Evolutionary conservation across 1,140 invertebrate species (phyloP).

Genomic region (Aleiodes sp.): DNA sequence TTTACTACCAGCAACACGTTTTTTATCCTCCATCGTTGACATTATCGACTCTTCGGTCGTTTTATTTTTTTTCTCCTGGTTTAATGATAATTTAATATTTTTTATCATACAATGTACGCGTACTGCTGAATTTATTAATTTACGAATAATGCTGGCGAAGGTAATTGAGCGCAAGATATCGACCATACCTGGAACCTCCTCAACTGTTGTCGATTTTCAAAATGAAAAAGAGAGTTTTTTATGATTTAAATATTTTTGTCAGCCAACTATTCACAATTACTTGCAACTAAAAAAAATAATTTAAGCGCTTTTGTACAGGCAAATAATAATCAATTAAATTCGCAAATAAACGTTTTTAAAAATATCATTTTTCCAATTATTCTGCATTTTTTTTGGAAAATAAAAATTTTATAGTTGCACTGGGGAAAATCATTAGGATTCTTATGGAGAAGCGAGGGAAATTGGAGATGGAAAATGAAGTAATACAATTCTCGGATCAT

Average conservation of each 20-base stretch:
- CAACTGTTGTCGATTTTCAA: slow-evolving; percentile 22
- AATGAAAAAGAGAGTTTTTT: neutral
- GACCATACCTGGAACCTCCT: slow-evolving; percentile 35
- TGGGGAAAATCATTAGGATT: too few species aligned
- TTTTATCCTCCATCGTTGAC: slow-evolving; percentile 76
- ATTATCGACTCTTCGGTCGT: slow-evolving; percentile 40
- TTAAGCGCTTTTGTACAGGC: too few species aligned
- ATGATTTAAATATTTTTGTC: too few species aligned
- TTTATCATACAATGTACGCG: slow-evolving; percentile 21
- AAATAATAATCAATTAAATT: too few species aligned
- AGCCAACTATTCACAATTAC: neutral
- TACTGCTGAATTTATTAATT: slow-evolving; percentile 27
- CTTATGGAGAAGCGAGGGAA: too few species aligned
- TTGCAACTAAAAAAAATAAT: neutral
- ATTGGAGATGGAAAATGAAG: neutral
- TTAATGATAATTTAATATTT: slow-evolving; percentile 22
- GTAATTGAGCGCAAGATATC: slow-evolving; percentile 30
- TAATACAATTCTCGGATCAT: neutral
- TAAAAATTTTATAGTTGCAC: neutral
- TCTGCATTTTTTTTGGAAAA: neutral
- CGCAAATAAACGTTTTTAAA: too few species aligned
- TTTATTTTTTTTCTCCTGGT: slow-evolving; percentile 23
- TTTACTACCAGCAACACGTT: slow-evolving; percentile 77
- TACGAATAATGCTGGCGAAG: slow-evolving; percentile 28
- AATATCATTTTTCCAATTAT: too few species aligned